Conservation (phyloP, 2,113 vertebrate genomes). For the Rhinolophus ferrumequinum region DNA sequence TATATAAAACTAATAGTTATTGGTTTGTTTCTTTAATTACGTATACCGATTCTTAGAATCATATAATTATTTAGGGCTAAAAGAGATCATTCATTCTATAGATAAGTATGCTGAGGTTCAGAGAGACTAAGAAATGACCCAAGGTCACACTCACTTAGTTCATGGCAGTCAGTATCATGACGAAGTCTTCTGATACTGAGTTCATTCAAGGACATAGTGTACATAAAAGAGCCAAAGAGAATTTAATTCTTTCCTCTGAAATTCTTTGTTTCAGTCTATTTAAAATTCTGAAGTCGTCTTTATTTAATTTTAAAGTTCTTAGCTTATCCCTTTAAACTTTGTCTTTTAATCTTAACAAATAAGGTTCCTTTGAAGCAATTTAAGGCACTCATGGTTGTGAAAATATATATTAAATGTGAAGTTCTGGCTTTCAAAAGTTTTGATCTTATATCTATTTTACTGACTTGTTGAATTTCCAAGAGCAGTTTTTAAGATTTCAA, state of each 20-base stretch:
- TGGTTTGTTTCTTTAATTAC: background rate
- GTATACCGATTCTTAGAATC: background rate
- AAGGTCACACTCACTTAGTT: background rate
- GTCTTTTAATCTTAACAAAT: slow-evolving; percentile 66
- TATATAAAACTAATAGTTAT: background rate
- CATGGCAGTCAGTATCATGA: no score
- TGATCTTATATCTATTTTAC: slow-evolving; percentile 75
- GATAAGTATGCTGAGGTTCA: background rate
- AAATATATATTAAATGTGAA: slow-evolving; percentile 61
- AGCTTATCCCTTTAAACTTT: background rate
- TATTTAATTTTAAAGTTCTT: slow-evolving; percentile 7
- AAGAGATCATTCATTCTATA: background rate
- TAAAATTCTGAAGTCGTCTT: slow-evolving; percentile 19
- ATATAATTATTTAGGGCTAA: background rate
- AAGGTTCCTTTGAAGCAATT: slow-evolving; percentile 67
- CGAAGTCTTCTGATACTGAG: background rate
- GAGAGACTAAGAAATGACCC: background rate
- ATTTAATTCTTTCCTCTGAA: background rate
- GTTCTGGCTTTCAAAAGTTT: slow-evolving; percentile 66
- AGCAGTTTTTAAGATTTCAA: slow-evolving; percentile 82
- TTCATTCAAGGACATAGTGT: background rate
- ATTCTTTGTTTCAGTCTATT: background rate
- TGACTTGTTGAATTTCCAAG: slow-evolving; percentile 79
- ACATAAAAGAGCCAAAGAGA: background rate
- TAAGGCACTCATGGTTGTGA: background rate